Conservation (phyloP, 1,140 invertebrate genomes). For the Drosophila oshimai region DNA sequence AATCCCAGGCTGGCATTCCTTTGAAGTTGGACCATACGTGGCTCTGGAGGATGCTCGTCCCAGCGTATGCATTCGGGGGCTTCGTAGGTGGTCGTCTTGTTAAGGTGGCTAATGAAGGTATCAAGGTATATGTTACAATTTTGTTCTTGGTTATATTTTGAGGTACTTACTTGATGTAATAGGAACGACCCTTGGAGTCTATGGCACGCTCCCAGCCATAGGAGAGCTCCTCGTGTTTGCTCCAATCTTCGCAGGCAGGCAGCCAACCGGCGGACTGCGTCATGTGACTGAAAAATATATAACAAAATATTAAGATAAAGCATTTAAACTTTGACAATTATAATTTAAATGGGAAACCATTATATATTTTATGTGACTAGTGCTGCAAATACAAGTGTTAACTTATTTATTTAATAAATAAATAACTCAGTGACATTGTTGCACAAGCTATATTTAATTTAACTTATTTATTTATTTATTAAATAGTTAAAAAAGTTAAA, state of each 20-base stretch:
- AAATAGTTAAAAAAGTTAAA: background rate
- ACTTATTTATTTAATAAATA: too few species aligned
- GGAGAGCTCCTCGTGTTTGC: conserved; percentile 85
- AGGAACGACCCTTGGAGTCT: conserved; percentile 88
- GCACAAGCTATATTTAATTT: too few species aligned
- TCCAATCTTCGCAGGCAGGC: conserved; percentile 92
- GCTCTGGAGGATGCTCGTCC: conserved; percentile 88
- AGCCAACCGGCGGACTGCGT: conserved; percentile 92
- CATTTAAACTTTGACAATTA: too few species aligned
- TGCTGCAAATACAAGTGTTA: too few species aligned
- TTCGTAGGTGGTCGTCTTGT: conserved; percentile 95
- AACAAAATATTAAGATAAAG: background rate
- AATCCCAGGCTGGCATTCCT: conserved; percentile 91
- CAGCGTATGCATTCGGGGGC: conserved; percentile 85
- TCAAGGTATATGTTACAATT: background rate
- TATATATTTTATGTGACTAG: too few species aligned
- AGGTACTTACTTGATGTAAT: conserved; percentile 93
- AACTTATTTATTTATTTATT: background rate
- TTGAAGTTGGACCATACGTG: conserved; percentile 88
- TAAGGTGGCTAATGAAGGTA: conserved; percentile 89
- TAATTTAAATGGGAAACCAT: too few species aligned
- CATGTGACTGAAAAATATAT: conserved; percentile 86
- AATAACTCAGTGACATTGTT: too few species aligned
- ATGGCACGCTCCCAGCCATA: conserved; percentile 95
- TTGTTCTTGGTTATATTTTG: fast-evolving